A percentile compares a stretch with the other conserved stretches of the same genome.
phyloP scores from a whole-genome alignment of 2,113 vertebrate genomes.

The Cepphus grylle region DNA sequence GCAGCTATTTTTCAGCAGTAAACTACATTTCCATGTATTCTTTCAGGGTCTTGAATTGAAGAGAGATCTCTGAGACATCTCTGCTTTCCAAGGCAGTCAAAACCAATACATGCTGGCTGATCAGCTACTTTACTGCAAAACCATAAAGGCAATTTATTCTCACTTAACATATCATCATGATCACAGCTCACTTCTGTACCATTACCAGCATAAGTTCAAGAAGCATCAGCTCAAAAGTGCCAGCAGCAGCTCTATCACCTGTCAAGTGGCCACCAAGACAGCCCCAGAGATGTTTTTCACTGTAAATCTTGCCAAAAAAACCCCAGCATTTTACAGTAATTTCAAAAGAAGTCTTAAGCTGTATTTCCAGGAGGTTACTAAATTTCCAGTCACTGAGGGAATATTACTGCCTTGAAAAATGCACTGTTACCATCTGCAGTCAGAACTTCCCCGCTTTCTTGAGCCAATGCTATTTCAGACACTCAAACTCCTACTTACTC shows the following conservation, averaged over 20 bases:
- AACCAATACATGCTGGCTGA: background rate
- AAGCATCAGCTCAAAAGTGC: background rate
- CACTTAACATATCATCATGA: background rate
- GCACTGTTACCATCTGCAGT: background rate
- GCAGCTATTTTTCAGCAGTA: background rate
- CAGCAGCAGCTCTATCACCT: background rate
- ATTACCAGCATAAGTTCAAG: background rate
- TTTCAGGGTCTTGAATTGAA: background rate
- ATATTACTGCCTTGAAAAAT: background rate
- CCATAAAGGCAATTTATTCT: background rate
- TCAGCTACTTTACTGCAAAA: background rate
- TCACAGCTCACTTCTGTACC: background rate
- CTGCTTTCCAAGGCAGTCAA: background rate
- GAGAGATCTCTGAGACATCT: background rate
- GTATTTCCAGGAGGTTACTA: background rate
- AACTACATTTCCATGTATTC: background rate
- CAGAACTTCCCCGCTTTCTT: background rate
- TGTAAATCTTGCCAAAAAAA: background rate
- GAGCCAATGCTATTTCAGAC: background rate
- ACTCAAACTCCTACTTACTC: background rate
- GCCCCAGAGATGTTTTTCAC: background rate
- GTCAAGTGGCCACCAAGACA: background rate
- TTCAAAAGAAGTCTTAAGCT: background rate
- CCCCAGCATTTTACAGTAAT: background rate
- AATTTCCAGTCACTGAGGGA: background rate